phyloP scores from a whole-genome alignment of 2,888 invertebrate genomes.

The Melieria crassipennis region DNA sequence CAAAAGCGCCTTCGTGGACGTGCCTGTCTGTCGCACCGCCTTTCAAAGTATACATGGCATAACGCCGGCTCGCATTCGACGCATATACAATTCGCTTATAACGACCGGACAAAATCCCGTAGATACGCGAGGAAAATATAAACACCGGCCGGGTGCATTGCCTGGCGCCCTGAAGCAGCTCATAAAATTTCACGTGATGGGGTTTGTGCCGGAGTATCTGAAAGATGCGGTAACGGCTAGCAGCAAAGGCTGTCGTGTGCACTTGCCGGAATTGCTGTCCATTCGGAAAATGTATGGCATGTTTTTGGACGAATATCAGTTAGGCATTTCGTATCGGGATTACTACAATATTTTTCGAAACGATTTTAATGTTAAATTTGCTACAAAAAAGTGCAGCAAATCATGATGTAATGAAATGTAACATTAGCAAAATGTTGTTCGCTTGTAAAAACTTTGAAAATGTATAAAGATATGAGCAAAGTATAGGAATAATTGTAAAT shows the following conservation, averaged over 20 bases:
- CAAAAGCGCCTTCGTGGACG: background rate
- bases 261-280: background rate
- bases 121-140: background rate
- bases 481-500: too few relatives aligned
- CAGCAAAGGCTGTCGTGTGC: background rate
- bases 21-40: background rate
- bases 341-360: background rate
- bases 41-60: constrained; percentile 3
- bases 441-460: too few relatives aligned
- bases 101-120: background rate
- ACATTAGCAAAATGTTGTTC: background rate
- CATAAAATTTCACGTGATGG: background rate
- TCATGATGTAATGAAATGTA: background rate
- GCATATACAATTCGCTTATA: background rate
- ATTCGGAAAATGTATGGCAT: background rate
- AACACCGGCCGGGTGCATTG: background rate
- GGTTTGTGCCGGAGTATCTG: background rate
- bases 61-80: background rate
- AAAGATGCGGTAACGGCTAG: background rate
- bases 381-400: background rate
- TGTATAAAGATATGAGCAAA: too few relatives aligned
- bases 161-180: background rate
- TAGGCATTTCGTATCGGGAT: background rate
- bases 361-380: background rate
- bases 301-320: background rate